phyloP scores from a whole-genome alignment of 2,888 invertebrate species.

The Rhopalosiphum nymphaeae region DNA sequence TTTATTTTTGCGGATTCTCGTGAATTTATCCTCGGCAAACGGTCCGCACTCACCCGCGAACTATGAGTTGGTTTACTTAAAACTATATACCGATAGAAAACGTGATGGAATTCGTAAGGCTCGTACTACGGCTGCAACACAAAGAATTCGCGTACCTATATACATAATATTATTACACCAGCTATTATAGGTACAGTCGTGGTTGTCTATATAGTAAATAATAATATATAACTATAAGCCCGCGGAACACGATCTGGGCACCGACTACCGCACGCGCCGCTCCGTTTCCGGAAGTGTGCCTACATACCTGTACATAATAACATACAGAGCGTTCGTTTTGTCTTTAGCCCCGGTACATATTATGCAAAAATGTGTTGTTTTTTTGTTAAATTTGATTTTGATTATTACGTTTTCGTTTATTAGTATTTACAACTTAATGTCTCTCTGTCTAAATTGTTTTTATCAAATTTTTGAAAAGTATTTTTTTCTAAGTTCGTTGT shows the following conservation, averaged over 20 bases:
- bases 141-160: slow-evolving; percentile 4
- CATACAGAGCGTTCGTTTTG: not conserved
- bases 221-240: not conserved
- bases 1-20: not conserved
- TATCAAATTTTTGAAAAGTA: not conserved
- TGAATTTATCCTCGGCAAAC: not conserved
- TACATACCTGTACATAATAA: not conserved
- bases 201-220: slow-evolving; percentile 3
- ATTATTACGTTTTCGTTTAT: not conserved
- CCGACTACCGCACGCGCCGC: slow-evolving; percentile 20
- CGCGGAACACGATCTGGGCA: slow-evolving; percentile 21
- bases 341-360: not conserved
- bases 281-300: slow-evolving; percentile 25
- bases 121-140: not conserved
- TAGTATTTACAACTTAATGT: not conserved
- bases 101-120: not conserved
- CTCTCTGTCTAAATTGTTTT: not conserved
- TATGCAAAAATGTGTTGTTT: not conserved
- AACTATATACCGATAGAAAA: not conserved
- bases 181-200: slow-evolving; percentile 1
- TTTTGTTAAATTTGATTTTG: not conserved
- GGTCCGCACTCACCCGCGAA: not conserved
- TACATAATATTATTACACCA: slow-evolving; percentile 7
- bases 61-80: not conserved
- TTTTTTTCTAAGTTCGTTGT: not conserved